Evolutionary conservation across 2,113 vertebrate genomes (phyloP).

Genomic region (Ginglymostoma cirratum): DNA sequence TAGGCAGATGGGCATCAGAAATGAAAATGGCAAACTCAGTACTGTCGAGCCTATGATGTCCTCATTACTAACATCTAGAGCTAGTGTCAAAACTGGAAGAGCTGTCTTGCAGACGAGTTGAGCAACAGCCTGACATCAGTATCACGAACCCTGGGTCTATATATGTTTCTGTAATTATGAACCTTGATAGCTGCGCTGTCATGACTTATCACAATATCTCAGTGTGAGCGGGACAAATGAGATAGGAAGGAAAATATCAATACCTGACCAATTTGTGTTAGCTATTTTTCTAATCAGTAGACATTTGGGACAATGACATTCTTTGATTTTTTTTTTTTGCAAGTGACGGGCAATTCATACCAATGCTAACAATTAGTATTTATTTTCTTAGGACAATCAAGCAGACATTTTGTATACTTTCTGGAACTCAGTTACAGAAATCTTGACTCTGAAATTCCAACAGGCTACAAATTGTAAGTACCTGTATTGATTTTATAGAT

Average conservation of each 20-base stretch:
- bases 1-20: too few species aligned
- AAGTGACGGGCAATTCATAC: not conserved
- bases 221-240: not conserved
- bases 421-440: constrained; percentile 81
- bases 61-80: too few species aligned
- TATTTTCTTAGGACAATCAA: constrained; percentile 72
- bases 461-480: constrained; percentile 78
- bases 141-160: not conserved
- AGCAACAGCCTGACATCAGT: too few species aligned
- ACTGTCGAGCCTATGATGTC: too few species aligned
- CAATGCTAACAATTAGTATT: constrained; percentile 39
- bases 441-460: constrained; percentile 78
- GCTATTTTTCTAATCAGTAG: not conserved
- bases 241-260: not conserved
- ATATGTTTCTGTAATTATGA: not conserved
- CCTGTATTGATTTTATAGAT: not conserved
- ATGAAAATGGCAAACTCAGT: too few species aligned
- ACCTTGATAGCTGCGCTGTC: not conserved
- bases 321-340: not conserved
- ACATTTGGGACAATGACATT: not conserved
- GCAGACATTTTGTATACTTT: constrained; percentile 83
- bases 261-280: not conserved
- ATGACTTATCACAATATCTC: not conserved
- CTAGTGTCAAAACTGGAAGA: too few species aligned
- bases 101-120: too few species aligned